A percentile compares a stretch with the other conserved stretches of the same genome.
phyloP scores from a whole-genome alignment of 2,797 vertebrate genomes.

The Etheostoma nigrum region DNA sequence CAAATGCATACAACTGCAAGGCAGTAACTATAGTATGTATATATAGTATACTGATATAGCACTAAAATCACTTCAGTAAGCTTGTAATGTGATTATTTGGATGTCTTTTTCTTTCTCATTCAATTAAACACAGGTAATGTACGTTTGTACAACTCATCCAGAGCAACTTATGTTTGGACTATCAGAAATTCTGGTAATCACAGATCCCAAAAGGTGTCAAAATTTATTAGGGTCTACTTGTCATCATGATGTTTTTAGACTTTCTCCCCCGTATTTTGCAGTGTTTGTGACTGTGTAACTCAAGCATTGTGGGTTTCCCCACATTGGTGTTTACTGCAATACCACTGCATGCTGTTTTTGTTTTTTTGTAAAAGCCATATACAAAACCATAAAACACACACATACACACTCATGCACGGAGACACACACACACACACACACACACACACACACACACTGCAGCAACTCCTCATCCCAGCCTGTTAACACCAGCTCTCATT shows the following conservation, averaged over 20 bases:
- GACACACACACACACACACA: no score
- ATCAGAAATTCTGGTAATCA: not conserved
- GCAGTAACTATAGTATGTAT: no score
- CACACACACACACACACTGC: no score
- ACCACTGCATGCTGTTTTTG: conserved; percentile 27
- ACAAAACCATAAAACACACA: conserved; percentile 13
- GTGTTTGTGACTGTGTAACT: conserved; percentile 26
- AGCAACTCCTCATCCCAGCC: conserved; percentile 26
- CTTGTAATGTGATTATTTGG: not conserved
- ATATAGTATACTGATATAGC: no score
- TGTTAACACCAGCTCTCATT: conserved; percentile 53
- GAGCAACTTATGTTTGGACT: not conserved
- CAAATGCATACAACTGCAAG: no score
- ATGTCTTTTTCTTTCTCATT: not conserved
- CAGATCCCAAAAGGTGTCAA: not conserved
- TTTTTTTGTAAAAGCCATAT: conserved; percentile 27
- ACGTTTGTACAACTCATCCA: not conserved
- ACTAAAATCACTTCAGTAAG: not conserved
- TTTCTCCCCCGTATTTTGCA: conserved; percentile 12
- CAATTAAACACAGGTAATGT: not conserved
- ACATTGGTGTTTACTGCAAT: conserved; percentile 49
- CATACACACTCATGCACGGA: no score
- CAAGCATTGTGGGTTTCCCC: conserved; percentile 15
- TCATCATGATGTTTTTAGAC: conserved; percentile 9
- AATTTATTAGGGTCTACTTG: not conserved